Base-by-base conservation (phyloP, 1,140 invertebrate genomes). In the Drosophila busckii region DNA sequence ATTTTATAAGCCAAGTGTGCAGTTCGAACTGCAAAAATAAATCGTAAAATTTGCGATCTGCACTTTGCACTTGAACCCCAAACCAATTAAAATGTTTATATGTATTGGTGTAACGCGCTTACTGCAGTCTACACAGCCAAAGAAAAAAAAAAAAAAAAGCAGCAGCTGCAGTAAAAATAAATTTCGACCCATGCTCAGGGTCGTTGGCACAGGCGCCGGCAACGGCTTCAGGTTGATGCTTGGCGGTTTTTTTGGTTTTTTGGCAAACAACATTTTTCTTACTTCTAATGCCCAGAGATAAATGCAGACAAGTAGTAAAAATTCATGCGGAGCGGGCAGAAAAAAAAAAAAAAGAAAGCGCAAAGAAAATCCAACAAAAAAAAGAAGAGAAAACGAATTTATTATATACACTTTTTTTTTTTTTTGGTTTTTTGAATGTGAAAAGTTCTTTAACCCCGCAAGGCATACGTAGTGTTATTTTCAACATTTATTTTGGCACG, bases 401-500 rank as follows among this genome's bases (percentile, higher is more conserved):
- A n/a, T n/a, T n/a, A n/a, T n/a, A n/a, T n/a, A n/a, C n/a, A n/a
- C n/a, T n/a, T n/a, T n/a, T n/a, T n/a, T n/a, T n/a, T n/a, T n/a
- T n/a, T n/a, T n/a, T n/a, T n/a, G n/a, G n/a, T n/a, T n/a, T n/a
- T n/a, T n/a, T n/a, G n/a, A n/a, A n/a, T 28, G 31, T 22, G 32
- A 55, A 76, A 67, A 78, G 71, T 78, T 78, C 71, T 22, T 78
- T 78, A 70, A 78, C 71, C 71, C 66, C 12, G 3, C 19, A 28
- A 3, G 7, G 3, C 22, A 9, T n/a, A 7, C 16, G 3, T 69
- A 45, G 60, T 75, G 71, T 71, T 78, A 78, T 78, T 71, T 78
- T 64, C 67, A 80, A 80, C 73, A 78, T 78, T 78, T 78, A 78
- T 78, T 80, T n/a, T 80, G 73, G 73, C 49, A 59, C 70, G 71